Base-by-base conservation (phyloP, 2,888 invertebrate species). In the Folsomia manolachei region DNA sequence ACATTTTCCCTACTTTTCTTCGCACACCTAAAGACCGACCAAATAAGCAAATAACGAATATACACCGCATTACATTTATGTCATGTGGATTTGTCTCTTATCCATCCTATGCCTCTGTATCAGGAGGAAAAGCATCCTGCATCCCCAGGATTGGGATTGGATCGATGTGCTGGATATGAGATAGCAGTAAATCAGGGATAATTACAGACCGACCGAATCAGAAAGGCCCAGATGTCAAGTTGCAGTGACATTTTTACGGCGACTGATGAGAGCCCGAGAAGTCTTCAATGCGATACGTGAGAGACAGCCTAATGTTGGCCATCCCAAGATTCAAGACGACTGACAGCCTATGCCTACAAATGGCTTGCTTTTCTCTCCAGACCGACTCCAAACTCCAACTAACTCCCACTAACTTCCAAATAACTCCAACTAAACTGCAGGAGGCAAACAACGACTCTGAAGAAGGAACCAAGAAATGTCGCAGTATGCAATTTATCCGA, bases 171-270 rank as follows among this genome's bases (percentile, higher is more conserved):
- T 75, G 78, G 79, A 79, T 79, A 81, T 79, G 79, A 78, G 78
- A 79, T 78, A 79, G 77, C 79, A 77, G 78, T 81, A 81, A 81
- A 81, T 81, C 79, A 80, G 79, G 75, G 76, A 79, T 81, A 81
- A 81, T 81, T 81, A 78, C 81, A 81, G 79, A n/a, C n/a, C 75
- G 79, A 79, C 79, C 79, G 80, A 81, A 81, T 81, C 80, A 78
- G 77, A 75, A 79, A 79, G 77, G 78, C 79, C 78, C 80, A 79
- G 80, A 81, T 78, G 81, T 81, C 79, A 80, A 78, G 79, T 81
- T 81, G 69, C 71, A 71, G 75, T 78, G 79, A 79, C 79, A 77
- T 75, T 78, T 79, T 79, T 81, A 80, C 79, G 79, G 77, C 73
- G 77, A 78, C 78, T 78, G 78, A 79, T 79, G 79, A 74, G 79